A percentile compares a stretch with the other conserved stretches of the same genome.
Conservation (phyloP, 2,113 vertebrate species). For the Salvelinus namaycush region DNA sequence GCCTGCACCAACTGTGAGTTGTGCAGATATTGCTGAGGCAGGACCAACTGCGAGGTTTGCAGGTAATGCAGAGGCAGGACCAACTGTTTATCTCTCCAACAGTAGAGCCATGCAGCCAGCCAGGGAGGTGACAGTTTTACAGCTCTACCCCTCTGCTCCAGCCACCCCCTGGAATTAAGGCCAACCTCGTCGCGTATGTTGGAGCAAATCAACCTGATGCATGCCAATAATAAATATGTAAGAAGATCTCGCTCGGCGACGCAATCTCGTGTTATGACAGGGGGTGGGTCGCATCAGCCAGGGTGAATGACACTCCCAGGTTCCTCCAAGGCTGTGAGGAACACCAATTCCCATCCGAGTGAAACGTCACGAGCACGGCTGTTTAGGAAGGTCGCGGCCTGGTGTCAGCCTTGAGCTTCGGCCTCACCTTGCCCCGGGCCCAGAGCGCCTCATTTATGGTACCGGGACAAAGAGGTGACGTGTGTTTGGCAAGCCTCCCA, state of each 20-base stretch:
- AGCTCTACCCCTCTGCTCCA: neutral
- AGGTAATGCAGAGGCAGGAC: neutral
- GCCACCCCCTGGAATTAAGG: neutral
- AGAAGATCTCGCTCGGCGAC: conserved; percentile 13
- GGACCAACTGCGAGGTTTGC: too few species aligned
- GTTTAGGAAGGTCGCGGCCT: conserved; percentile 24
- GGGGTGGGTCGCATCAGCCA: conserved; percentile 21
- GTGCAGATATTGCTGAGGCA: neutral
- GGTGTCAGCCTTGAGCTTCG: conserved; percentile 32
- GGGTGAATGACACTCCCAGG: conserved; percentile 33
- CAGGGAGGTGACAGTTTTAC: neutral
- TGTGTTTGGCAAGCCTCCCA: conserved; percentile 3
- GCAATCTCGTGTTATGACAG: conserved; percentile 32
- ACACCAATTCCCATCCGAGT: conserved; percentile 15
- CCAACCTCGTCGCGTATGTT: conserved; percentile 2
- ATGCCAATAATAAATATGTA: conserved; percentile 13
- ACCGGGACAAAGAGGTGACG: neutral
- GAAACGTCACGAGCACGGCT: conserved; percentile 5
- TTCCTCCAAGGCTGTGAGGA: conserved; percentile 9
- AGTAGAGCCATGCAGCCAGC: too few species aligned
- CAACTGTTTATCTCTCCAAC: neutral
- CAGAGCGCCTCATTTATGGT: conserved; percentile 8
- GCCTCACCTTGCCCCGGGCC: conserved; percentile 25
- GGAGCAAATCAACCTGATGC: conserved; percentile 20
- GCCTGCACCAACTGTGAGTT: neutral